phyloP scores from a whole-genome alignment of 2,113 vertebrate genomes.

The Rattus norvegicus region DNA sequence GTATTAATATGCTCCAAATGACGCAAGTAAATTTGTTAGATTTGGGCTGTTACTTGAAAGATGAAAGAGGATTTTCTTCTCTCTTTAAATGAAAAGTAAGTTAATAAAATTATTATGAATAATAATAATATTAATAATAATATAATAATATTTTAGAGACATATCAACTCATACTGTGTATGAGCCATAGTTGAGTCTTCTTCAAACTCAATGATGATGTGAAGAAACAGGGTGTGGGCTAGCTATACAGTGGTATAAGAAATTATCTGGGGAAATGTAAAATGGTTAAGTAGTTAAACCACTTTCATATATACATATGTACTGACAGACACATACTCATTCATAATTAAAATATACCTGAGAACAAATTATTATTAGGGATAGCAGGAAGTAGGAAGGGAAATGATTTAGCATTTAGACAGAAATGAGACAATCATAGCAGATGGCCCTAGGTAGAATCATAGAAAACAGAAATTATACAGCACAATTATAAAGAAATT shows the following conservation, averaged over 20 bases:
- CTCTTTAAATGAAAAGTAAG: not conserved
- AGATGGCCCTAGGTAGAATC: not conserved
- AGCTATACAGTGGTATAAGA: not conserved
- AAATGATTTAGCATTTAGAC: not conserved
- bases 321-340: not conserved
- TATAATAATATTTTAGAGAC: not conserved
- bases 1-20: not conserved
- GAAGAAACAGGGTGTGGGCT: not conserved
- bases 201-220: not conserved
- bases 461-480: not conserved
- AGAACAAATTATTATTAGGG: not conserved
- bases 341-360: not conserved
- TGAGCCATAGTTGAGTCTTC: not conserved
- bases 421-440: not conserved
- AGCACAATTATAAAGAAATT: not conserved
- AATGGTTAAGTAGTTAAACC: not conserved
- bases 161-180: not conserved
- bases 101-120: not conserved
- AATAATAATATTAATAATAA: not conserved
- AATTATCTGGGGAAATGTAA: not conserved
- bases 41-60: not conserved
- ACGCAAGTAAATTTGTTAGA: not conserved
- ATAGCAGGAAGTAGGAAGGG: not conserved
- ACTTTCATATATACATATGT: not conserved
- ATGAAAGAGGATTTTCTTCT: not conserved